Evolutionary conservation across 1,140 invertebrate species (phyloP), one percentile per base, ranked within the genome.

Genomic region (Andrena cerasifolii): DNA sequence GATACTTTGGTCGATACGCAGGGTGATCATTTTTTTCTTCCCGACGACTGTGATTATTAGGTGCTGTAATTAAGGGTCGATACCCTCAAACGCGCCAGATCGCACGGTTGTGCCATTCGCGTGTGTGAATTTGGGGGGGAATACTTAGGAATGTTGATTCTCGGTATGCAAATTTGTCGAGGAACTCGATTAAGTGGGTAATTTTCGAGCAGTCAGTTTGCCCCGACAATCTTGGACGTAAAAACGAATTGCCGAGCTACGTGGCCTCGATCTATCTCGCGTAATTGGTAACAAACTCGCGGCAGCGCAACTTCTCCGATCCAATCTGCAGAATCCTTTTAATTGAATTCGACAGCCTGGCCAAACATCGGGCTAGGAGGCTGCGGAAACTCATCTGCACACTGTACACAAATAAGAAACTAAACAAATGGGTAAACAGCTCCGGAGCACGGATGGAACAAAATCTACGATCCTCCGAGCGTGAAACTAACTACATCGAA

Each of bases 311-410:
- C 51, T 75, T 47, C 2, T n/a, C 6, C 14, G 24, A 65, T 10
- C 59, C 53, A 68, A 75, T 66, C 63, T 56, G 40, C 18, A 28
- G 63, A 16, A 75, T 75, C 63, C 73, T 68, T 67, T 75, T 68
- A 75, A 75, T 75, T 68, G 63, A 67, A 75, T 75, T 31, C 63
- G 53, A 56, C 73, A 47, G 63, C 40, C 26, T 68, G 14, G 10
- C 6, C 40, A 21, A 68, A 67, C 10, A 31, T 4, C 51, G 28
- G n/a, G 8, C 7, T 5, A 45, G 28, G 21, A 28, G 59, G 21
- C 3, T 3, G 61, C 24, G n/a, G 72, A 75, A 75, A 75, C 62
- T 75, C 59, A 53, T 73, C 62, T 36, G n/a, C 36, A 21, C 36
- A 24, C 62, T 33, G 51, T 67, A 56, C 26, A 67, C 36, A 45